These are phyloP conservation scores for Pseudomyrmex sp. DNA, from an alignment of 1,140 invertebrate species.

Conservation along the genomic window DNA sequence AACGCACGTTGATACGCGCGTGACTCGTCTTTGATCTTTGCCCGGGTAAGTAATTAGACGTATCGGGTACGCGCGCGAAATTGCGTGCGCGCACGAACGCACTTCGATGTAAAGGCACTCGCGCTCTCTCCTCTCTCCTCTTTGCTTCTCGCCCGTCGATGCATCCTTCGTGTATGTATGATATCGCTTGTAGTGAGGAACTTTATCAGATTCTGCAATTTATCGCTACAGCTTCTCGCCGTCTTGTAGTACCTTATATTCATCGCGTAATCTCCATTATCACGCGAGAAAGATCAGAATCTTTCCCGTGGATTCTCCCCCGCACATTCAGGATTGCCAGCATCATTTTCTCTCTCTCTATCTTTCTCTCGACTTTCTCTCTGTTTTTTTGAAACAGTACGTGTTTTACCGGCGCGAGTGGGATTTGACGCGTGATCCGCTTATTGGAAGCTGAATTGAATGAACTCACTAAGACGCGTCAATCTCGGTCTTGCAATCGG, in stretches of 20 bases:
- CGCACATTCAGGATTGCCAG: slow-evolving; percentile 25
- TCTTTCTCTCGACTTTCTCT: not conserved
- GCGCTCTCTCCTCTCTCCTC: not conserved
- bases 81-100: slow-evolving; percentile 15
- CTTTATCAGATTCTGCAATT: slow-evolving; percentile 41
- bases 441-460: slow-evolving; percentile 3
- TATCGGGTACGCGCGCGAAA: slow-evolving; percentile 40
- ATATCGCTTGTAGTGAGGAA: not conserved
- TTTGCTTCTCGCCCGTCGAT: not conserved
- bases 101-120: not conserved
- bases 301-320: not conserved
- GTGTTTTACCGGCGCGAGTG: not conserved
- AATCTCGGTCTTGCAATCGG: slow-evolving; percentile 4
- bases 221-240: slow-evolving; percentile 13
- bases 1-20: slow-evolving; percentile 35
- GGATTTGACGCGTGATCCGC: slow-evolving; percentile 20
- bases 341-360: no score
- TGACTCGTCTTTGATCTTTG: slow-evolving; percentile 58
- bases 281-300: not conserved
- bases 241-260: slow-evolving; percentile 18
- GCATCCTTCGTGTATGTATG: slow-evolving; percentile 3
- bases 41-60: slow-evolving; percentile 48
- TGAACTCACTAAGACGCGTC: slow-evolving; percentile 23
- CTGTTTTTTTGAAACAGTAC: slow-evolving; percentile 7
- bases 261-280: slow-evolving; percentile 35